phyloP scores from a whole-genome alignment of 2,113 vertebrate species.

The Felis chaus region DNA sequence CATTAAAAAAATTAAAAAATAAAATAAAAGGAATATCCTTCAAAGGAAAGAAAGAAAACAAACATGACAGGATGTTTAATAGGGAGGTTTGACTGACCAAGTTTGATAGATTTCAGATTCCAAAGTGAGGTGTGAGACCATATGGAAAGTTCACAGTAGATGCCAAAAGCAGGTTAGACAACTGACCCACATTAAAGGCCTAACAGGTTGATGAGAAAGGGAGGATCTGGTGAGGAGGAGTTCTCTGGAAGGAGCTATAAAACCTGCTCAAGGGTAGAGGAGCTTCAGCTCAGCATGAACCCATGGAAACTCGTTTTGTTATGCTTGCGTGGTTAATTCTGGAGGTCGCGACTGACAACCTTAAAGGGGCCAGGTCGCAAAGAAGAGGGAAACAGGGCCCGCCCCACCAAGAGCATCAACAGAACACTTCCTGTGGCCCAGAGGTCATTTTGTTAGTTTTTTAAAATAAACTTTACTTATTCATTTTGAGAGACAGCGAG shows the following conservation, averaged over 20 bases:
- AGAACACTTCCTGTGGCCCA: background rate
- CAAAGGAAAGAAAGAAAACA: background rate
- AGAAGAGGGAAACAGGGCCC: background rate
- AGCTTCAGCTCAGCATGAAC: background rate
- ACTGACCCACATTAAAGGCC: background rate
- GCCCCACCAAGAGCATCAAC: accelerated
- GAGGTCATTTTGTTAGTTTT: too few relatives aligned
- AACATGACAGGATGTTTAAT: background rate
- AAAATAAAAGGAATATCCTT: background rate
- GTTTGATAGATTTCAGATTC: background rate
- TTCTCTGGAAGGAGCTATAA: background rate
- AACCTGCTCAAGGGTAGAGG: background rate
- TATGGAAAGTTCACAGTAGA: background rate
- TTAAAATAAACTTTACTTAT: too few relatives aligned
- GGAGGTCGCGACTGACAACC: background rate
- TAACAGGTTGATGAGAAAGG: background rate
- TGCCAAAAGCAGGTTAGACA: slow-evolving; percentile 8
- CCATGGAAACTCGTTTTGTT: background rate
- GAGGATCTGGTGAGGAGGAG: background rate
- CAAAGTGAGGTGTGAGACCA: background rate
- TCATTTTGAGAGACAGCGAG: too few relatives aligned
- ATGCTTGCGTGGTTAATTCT: background rate
- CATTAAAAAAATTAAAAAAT: too few relatives aligned
- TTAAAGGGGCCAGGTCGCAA: background rate
- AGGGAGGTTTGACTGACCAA: background rate